Conservation (phyloP, 2,113 vertebrate species). For the Parus major region DNA sequence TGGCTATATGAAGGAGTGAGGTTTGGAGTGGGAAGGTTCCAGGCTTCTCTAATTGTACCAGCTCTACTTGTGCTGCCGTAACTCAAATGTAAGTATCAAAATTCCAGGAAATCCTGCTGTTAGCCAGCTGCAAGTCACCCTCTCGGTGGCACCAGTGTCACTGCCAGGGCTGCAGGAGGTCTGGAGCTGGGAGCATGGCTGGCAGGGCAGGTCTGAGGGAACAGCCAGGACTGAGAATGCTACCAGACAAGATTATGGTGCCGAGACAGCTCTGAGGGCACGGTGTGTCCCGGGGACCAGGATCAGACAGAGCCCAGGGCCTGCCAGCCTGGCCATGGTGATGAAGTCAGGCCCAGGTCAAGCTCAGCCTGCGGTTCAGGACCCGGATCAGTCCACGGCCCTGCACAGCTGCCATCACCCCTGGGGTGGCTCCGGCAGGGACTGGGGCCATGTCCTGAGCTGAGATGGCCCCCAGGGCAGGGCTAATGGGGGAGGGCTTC, state of each 20-base stretch:
- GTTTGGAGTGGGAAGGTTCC: neutral
- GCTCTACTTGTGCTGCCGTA: neutral
- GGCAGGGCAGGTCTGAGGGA: neutral
- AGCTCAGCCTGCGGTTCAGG: neutral
- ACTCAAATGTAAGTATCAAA: neutral
- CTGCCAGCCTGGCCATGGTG: neutral
- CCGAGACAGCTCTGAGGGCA: neutral
- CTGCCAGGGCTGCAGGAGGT: neutral
- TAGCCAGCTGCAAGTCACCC: neutral
- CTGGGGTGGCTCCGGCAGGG: neutral
- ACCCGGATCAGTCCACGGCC: neutral
- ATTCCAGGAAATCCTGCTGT: neutral
- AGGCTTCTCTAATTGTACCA: neutral
- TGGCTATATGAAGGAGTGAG: rapidly evolving
- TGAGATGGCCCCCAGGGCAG: rapidly evolving
- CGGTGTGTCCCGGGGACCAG: neutral
- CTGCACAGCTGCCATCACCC: rapidly evolving
- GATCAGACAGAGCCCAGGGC: neutral
- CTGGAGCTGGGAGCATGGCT: neutral
- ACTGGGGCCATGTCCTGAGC: neutral
- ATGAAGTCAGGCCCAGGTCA: neutral
- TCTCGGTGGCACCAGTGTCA: rapidly evolving
- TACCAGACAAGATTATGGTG: rapidly evolving
- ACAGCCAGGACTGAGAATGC: neutral
- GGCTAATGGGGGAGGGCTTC: rapidly evolving